Conservation (phyloP, 2,113 vertebrate genomes). For the Ageneiosus marmoratus region DNA sequence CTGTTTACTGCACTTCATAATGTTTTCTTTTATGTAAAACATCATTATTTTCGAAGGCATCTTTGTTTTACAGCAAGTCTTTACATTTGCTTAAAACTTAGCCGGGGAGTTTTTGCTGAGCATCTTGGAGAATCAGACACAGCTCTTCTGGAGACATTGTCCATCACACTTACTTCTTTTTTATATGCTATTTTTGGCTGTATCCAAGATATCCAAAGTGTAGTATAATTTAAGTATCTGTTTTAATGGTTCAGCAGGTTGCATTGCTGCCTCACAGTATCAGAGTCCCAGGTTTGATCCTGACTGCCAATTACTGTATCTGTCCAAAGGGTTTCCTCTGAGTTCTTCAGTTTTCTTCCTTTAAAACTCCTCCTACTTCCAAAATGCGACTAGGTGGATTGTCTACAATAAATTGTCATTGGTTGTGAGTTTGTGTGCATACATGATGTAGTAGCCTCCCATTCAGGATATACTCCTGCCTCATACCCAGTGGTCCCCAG, state of each 20-base stretch:
- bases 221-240: neutral
- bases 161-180: no score
- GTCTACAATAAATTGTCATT: neutral
- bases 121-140: no score
- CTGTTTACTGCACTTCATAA: no score
- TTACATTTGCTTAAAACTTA: no score
- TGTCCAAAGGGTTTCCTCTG: neutral
- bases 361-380: no score
- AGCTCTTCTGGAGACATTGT: no score
- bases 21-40: no score
- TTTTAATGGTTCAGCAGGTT: neutral
- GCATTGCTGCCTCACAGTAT: neutral
- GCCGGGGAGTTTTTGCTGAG: no score
- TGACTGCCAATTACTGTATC: neutral
- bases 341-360: neutral
- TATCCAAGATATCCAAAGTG: no score
- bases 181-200: no score
- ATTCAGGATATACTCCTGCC: neutral
- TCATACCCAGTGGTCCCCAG: neutral
- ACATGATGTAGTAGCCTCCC: neutral
- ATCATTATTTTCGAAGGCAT: no score
- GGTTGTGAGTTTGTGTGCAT: neutral
- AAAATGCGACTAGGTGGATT: neutral
- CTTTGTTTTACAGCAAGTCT: no score
- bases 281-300: neutral